Conservation (phyloP, 2,113 vertebrate genomes). For the Petaurus breviceps region DNA sequence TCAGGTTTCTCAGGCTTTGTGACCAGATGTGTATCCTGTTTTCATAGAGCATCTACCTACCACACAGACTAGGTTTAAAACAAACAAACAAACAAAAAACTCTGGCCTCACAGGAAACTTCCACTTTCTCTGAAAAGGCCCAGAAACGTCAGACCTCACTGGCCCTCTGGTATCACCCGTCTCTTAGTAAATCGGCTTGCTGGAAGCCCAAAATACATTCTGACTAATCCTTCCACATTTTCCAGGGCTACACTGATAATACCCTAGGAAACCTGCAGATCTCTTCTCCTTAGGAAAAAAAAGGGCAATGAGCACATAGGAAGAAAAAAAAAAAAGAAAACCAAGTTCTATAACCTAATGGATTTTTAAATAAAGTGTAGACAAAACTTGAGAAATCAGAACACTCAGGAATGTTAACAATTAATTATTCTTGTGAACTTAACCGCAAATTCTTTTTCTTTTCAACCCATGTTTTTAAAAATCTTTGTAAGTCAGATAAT, state of each 20-base stretch:
- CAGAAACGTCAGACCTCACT: background rate
- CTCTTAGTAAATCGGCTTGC: background rate
- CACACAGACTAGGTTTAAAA: background rate
- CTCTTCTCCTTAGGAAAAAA: background rate
- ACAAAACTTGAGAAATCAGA: background rate
- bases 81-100: background rate
- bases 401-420: background rate
- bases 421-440: background rate
- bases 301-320: background rate
- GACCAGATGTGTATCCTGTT: background rate
- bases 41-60: background rate
- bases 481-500: background rate
- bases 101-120: background rate
- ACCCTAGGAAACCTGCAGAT: too few relatives aligned
- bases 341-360: background rate
- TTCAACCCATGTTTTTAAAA: background rate
- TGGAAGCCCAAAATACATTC: background rate
- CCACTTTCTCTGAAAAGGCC: background rate
- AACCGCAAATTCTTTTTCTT: background rate
- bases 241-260: background rate
- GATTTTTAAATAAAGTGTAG: background rate
- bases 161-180: background rate
- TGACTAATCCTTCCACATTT: background rate
- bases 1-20: background rate
- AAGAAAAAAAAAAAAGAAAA: background rate